Conservation (phyloP, 1,140 invertebrate species). For the Brachionus koreanus region DNA sequence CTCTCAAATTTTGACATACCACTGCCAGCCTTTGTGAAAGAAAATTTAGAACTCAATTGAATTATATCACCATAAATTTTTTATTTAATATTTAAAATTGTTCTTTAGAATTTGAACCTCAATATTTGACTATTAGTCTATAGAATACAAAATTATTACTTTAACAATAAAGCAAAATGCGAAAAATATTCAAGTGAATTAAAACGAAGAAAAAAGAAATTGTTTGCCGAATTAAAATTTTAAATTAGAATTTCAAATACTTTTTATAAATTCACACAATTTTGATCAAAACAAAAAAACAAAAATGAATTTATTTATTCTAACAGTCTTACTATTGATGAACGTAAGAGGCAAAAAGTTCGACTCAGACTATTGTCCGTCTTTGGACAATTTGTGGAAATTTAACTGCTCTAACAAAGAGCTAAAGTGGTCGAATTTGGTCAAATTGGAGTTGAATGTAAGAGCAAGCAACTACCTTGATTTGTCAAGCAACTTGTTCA, state of each 20-base stretch:
- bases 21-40: background rate
- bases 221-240: background rate
- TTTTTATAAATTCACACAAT: background rate
- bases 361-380: background rate
- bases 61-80: background rate
- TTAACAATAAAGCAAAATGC: slow-evolving; percentile 4
- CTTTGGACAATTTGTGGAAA: background rate
- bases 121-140: background rate
- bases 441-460: background rate
- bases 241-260: background rate
- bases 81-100: background rate
- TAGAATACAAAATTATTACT: background rate
- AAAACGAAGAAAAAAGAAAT: background rate
- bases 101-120: slow-evolving; percentile 35
- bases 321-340: background rate
- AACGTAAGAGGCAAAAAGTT: background rate
- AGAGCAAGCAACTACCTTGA: background rate
- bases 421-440: background rate
- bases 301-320: background rate
- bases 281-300: background rate
- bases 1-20: background rate
- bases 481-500: background rate
- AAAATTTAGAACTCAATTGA: background rate
- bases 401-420: background rate
- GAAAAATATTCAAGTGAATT: background rate